Percentiles rank a stretch among this genome's conserved stretches.
Evolutionary conservation across 2,888 invertebrate genomes (phyloP).

Genomic region (Ophion obscuratus): DNA sequence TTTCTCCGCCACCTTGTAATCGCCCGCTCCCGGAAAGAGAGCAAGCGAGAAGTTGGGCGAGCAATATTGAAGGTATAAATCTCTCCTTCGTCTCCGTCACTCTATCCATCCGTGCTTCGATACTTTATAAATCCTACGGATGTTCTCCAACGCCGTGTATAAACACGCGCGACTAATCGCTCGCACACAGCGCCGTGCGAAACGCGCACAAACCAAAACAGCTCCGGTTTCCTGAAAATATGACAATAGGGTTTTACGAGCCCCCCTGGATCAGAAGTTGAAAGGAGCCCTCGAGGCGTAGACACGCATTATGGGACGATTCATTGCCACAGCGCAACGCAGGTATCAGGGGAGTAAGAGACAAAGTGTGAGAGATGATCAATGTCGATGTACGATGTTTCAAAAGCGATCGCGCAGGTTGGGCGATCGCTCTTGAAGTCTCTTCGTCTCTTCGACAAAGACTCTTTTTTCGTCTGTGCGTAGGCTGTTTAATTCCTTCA

Average conservation of each 20-base stretch:
- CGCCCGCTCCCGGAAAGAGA: slow-evolving; percentile 16
- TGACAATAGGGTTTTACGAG: slow-evolving; percentile 83
- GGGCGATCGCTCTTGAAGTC: slow-evolving; percentile 57
- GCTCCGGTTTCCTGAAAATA: slow-evolving; percentile 75
- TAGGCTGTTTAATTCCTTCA: background rate
- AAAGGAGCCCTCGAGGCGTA: slow-evolving; percentile 67
- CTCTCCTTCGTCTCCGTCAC: slow-evolving; percentile 28
- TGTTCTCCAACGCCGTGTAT: background rate
- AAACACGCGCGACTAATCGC: background rate
- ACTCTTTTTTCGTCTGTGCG: background rate
- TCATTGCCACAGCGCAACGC: background rate
- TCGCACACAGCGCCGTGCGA: background rate
- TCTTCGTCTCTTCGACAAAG: background rate
- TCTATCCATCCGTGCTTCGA: slow-evolving; percentile 43
- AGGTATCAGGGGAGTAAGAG: slow-evolving; percentile 20
- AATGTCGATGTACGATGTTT: background rate
- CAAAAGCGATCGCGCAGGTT: background rate
- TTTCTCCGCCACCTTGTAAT: slow-evolving; percentile 25
- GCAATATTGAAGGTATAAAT: slow-evolving; percentile 37
- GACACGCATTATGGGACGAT: slow-evolving; percentile 28
- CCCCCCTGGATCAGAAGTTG: slow-evolving; percentile 82
- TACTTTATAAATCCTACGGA: slow-evolving; percentile 21
- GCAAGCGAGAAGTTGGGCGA: slow-evolving; percentile 15
- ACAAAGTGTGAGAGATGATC: slow-evolving; percentile 28
- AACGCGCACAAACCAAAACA: background rate